Evolutionary conservation across 2,888 invertebrate genomes (phyloP).

Genomic region (Hedychridium roseum): DNA sequence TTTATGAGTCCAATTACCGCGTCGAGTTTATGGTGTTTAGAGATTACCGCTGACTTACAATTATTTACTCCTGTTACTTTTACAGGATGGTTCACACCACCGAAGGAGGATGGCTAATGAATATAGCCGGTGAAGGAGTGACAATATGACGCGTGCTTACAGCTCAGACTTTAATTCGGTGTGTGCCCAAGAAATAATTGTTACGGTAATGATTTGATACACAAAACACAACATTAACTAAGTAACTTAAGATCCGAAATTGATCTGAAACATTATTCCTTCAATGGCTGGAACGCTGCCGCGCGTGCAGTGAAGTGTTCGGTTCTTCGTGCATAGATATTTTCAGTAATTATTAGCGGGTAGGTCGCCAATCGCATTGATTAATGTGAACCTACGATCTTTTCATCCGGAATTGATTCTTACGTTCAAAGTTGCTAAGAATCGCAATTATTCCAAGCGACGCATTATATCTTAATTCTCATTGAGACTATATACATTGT

Average conservation of each 20-base stretch:
- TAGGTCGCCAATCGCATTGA: conserved; percentile 37
- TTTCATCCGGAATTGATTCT: conserved; percentile 36
- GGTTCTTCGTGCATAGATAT: conserved; percentile 43
- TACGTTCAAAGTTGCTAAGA: conserved; percentile 34
- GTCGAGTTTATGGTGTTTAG: too few species aligned
- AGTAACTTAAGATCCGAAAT: conserved; percentile 60
- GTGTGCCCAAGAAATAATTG: conserved; percentile 61
- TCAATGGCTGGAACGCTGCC: conserved; percentile 53
- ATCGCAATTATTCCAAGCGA: conserved; percentile 40
- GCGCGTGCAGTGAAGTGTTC: conserved; percentile 50
- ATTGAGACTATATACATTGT: conserved; percentile 37
- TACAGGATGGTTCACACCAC: conserved; percentile 90
- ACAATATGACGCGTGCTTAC: conserved; percentile 57
- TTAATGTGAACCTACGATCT: conserved; percentile 33
- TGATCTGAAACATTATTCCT: conserved; percentile 58
- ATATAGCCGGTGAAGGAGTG: conserved; percentile 34
- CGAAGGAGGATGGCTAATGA: conserved; percentile 88
- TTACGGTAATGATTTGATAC: conserved; percentile 62
- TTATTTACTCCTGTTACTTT: too few species aligned
- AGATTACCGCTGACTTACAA: too few species aligned
- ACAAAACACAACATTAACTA: conserved; percentile 60
- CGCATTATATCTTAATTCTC: conserved; percentile 35
- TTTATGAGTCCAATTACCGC: too few species aligned
- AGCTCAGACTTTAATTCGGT: conserved; percentile 62
- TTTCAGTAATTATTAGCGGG: conserved; percentile 37